phyloP scores from a whole-genome alignment of 2,888 invertebrate genomes.

The Ferrisia virgata region DNA sequence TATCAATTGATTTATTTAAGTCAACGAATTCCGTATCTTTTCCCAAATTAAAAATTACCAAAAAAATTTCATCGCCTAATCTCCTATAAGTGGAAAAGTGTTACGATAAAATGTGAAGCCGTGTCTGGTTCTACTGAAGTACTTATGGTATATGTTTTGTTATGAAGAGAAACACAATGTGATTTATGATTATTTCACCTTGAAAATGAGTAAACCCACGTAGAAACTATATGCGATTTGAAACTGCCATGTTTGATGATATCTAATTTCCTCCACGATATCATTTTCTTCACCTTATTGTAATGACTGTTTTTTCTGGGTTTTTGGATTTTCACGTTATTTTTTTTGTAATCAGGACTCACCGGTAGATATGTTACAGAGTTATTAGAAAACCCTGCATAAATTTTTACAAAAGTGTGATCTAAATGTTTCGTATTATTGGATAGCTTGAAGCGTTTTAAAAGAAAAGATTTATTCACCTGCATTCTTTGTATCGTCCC shows the following conservation, averaged over 20 bases:
- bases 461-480: slow-evolving; percentile 42
- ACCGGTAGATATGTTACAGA: slow-evolving; percentile 66
- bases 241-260: slow-evolving; percentile 53
- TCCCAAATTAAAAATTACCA: background rate
- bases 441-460: background rate
- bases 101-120: too few species aligned
- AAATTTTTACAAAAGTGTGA: too few species aligned
- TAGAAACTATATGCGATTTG: too few species aligned
- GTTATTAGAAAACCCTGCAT: slow-evolving; percentile 57
- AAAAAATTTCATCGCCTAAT: too few species aligned
- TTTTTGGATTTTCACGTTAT: slow-evolving; percentile 50
- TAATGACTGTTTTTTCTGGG: slow-evolving; percentile 45
- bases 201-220: background rate
- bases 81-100: too few species aligned
- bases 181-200: background rate
- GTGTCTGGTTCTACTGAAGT: too few species aligned
- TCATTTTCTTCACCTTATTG: slow-evolving; percentile 47
- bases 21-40: background rate
- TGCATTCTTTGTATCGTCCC: slow-evolving; percentile 49
- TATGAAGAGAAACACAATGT: background rate
- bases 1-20: background rate
- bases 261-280: slow-evolving; percentile 52
- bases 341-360: slow-evolving; percentile 59
- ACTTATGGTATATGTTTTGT: background rate
- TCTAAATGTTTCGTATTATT: background rate